A percentile compares a stretch with the other conserved stretches of the same genome.
phyloP scores from a whole-genome alignment of 2,797 vertebrate genomes.

The Pipistrellus pipistrellus region DNA sequence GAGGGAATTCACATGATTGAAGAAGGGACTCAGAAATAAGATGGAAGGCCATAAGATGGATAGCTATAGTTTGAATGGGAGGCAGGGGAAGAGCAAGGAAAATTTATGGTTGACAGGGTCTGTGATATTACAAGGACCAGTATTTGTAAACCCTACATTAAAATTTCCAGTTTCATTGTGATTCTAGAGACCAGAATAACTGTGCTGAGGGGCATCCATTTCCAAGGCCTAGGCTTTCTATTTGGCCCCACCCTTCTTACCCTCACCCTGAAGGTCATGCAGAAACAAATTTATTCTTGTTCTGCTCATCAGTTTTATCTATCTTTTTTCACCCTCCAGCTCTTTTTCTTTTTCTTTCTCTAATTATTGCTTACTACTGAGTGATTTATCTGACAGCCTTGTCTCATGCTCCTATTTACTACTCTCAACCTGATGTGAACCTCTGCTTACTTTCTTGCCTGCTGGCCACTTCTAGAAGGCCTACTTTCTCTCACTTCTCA shows the following conservation, averaged over 20 bases:
- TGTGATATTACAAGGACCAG: not conserved
- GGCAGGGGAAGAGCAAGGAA: not conserved
- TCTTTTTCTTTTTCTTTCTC: not conserved
- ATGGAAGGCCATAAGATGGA: not conserved
- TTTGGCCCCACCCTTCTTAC: not conserved
- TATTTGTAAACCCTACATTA: not conserved
- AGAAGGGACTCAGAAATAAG: not conserved
- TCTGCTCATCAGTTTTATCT: conserved; percentile 11
- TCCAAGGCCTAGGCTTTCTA: not conserved
- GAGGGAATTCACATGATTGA: not conserved
- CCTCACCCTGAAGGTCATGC: not conserved
- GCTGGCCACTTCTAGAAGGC: too few relatives aligned
- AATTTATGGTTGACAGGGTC: not conserved
- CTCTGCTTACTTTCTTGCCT: too few relatives aligned
- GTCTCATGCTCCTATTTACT: too few relatives aligned
- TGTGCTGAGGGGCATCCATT: not conserved
- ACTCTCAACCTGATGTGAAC: too few relatives aligned
- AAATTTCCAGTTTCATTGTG: not conserved
- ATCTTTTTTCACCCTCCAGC: not conserved
- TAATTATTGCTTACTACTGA: not conserved
- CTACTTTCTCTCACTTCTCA: too few relatives aligned
- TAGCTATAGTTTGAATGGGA: not conserved
- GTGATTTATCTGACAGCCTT: too few relatives aligned
- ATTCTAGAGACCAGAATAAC: not conserved
- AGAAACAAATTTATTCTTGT: not conserved